A percentile compares a stretch with the other conserved stretches of the same genome.
Evolutionary conservation across 2,888 invertebrate genomes (phyloP).

Genomic region (Seira musarum): DNA sequence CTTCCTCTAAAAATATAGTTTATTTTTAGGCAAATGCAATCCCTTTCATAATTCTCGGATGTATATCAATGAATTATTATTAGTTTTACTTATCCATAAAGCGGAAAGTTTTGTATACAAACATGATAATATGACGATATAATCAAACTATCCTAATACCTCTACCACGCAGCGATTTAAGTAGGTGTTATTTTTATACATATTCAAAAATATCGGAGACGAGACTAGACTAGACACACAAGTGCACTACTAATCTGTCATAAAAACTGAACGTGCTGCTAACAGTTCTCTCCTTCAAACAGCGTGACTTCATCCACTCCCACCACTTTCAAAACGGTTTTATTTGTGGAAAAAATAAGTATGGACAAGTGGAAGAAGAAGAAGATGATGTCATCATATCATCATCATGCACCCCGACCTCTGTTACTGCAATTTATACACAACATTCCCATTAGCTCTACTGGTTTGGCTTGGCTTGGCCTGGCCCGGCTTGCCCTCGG

Average conservation of each 20-base stretch:
- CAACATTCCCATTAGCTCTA: neutral
- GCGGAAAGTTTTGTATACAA: neutral
- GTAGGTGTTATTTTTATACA: neutral
- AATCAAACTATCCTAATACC: too few species aligned
- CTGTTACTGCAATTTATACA: slow-evolving; percentile 25
- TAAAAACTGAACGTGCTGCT: slow-evolving; percentile 32
- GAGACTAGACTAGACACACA: slow-evolving; percentile 23
- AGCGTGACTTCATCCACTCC: slow-evolving; percentile 25
- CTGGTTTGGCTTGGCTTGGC: neutral
- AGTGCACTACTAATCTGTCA: slow-evolving; percentile 51
- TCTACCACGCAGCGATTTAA: neutral
- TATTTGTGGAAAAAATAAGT: slow-evolving; percentile 25
- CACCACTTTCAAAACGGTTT: slow-evolving; percentile 12
- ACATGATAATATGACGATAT: neutral
- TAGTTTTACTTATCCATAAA: neutral
- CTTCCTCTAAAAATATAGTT: too few species aligned
- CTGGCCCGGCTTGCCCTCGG: too few species aligned
- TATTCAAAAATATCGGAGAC: neutral
- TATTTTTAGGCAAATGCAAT: too few species aligned
- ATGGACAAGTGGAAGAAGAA: slow-evolving; percentile 5
- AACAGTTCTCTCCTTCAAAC: slow-evolving; percentile 15
- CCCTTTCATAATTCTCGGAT: neutral
- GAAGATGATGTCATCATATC: slow-evolving; percentile 43
- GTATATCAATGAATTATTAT: neutral
- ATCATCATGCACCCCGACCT: slow-evolving; percentile 45